Evolutionary conservation across 2,113 vertebrate species (phyloP).

Genomic region (Equus quagga): DNA sequence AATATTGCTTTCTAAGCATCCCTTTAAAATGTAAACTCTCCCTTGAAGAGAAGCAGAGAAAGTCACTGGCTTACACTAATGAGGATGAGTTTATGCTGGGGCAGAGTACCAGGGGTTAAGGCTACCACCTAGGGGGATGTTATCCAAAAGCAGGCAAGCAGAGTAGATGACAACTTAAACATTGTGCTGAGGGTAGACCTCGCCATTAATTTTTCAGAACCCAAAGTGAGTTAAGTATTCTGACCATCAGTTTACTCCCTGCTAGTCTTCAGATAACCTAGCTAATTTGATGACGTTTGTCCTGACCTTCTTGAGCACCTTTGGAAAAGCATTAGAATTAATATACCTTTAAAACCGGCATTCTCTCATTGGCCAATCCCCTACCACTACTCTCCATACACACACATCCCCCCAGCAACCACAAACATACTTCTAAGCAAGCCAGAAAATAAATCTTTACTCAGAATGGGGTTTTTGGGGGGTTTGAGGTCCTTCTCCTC

Average conservation of each 20-base stretch:
- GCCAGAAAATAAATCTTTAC: neutral
- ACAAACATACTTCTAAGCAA: neutral
- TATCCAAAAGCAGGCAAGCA: neutral
- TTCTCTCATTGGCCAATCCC: neutral
- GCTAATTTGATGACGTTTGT: neutral
- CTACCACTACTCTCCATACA: neutral
- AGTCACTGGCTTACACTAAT: neutral
- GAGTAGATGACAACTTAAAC: neutral
- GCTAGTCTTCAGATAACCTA: neutral
- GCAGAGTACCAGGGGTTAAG: neutral
- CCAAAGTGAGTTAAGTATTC: neutral
- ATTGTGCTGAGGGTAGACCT: neutral
- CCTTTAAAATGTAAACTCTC: neutral
- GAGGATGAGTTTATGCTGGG: neutral
- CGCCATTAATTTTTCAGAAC: constrained; percentile 20
- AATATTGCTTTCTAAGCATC: neutral
- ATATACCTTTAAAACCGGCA: neutral
- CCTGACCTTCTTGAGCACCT: neutral
- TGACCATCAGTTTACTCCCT: neutral
- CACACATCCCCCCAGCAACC: neutral
- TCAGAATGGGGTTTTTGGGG: neutral
- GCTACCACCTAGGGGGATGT: neutral
- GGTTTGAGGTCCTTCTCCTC: neutral
- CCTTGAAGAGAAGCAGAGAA: neutral
- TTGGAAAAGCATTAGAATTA: neutral